phyloP scores from a whole-genome alignment of 1,140 invertebrate genomes.

The Anoplophora glabripennis region DNA sequence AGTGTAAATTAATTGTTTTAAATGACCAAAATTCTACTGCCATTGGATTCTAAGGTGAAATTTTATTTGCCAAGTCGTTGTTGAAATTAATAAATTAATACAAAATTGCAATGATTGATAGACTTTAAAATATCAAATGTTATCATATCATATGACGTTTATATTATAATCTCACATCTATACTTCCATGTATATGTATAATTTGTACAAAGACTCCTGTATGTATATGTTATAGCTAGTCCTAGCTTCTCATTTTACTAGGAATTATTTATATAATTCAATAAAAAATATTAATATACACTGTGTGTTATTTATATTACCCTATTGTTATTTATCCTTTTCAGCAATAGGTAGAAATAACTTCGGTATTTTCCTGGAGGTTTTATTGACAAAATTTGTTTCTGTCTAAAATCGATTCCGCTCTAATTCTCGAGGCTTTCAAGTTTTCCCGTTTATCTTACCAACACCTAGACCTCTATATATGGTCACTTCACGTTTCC shows the following conservation, averaged over 20 bases:
- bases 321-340: no score
- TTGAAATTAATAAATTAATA: conserved; percentile 21
- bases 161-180: conserved; percentile 15
- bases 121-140: conserved; percentile 35
- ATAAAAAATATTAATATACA: conserved; percentile 41
- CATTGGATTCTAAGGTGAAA: conserved; percentile 30
- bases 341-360: no score
- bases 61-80: conserved; percentile 31
- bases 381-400: no score
- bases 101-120: conserved; percentile 25
- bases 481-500: no score
- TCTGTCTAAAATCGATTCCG: no score
- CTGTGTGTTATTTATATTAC: background rate
- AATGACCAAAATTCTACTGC: conserved; percentile 40
- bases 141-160: conserved; percentile 37
- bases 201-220: conserved; percentile 42
- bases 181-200: conserved; percentile 41
- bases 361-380: no score
- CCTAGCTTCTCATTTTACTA: conserved; percentile 42
- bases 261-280: conserved; percentile 45
- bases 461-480: no score
- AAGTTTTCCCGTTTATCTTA: no score
- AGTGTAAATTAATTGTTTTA: conserved; percentile 7
- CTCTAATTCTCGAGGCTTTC: no score
- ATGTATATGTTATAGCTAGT: conserved; percentile 45